phyloP scores from a whole-genome alignment of 2,113 vertebrate species.

The Clarias magur region DNA sequence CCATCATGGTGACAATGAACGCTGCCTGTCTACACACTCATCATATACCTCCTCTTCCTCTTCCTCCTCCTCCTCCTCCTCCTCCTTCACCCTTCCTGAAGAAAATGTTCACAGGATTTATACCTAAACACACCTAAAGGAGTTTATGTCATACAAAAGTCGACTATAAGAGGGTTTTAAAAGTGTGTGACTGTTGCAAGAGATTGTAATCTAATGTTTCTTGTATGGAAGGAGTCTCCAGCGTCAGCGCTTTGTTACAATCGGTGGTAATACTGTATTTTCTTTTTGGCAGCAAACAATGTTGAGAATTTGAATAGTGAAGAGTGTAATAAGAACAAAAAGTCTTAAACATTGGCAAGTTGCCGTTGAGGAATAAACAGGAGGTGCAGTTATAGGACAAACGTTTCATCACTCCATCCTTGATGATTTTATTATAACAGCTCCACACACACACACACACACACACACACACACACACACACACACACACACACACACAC shows the following conservation, averaged over 20 bases:
- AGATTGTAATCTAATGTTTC: background rate
- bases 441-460: too few species aligned
- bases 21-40: constrained; percentile 61
- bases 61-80: background rate
- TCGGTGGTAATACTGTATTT: background rate
- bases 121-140: background rate
- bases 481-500: too few species aligned
- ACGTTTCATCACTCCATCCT: too few species aligned
- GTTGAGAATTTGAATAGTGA: background rate
- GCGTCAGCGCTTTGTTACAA: background rate
- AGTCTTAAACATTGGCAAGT: too few species aligned
- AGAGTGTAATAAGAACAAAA: too few species aligned
- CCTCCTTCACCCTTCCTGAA: constrained; percentile 22
- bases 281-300: background rate
- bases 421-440: background rate
- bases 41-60: constrained; percentile 47
- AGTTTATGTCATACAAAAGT: background rate
- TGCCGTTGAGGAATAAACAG: too few species aligned
- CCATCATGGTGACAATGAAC: constrained; percentile 47
- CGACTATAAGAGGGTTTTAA: background rate
- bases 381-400: too few species aligned
- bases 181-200: background rate
- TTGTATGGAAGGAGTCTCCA: background rate
- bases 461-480: too few species aligned
- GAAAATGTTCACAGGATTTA: background rate